Base-by-base conservation (phyloP, 2,113 vertebrate species). In the Gallinago jamesoni region DNA sequence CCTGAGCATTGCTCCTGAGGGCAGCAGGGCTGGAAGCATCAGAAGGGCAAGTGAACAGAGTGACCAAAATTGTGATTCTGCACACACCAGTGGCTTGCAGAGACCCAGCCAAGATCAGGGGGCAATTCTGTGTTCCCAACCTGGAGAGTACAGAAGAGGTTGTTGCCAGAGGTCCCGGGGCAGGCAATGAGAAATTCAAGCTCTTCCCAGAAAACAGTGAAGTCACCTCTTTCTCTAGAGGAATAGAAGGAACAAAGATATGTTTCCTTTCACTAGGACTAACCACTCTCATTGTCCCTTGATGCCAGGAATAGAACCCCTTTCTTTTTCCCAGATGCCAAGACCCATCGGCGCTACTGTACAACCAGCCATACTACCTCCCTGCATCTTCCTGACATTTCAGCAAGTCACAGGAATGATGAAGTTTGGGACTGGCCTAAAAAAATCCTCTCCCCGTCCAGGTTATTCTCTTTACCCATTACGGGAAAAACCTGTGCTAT, bases 271-370 rank as follows among this genome's bases (percentile, higher is more conserved):
- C 43, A 43, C 37, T 47, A 67, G 22, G 10, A 75, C 41, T 63
- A 82, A 75, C 17, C 6, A 67, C 23, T 83, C n/a, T 60, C 20
- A 59, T 27, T 74, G 60, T 14, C 16, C 27, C 28, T 47, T 56
- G 39, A 83, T 24, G 45, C 31, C 35, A 84, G 83, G 93, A 76
- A 37, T 57, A 50, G 6, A 83, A 37, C 16, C 14, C 33, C 6
- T 87, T 85, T 27, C 25, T 33, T 43, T 68, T 79, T 64, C 52
- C 39, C 62, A 87, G 62, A 33, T 64, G 52, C 39, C 70, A 60
- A 93, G 70, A 63, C 6, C 19, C 48, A 59, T 12, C 1, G 1
- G 31, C 0, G 0, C 27, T 79, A 56, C 9, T 75, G 81, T 28
- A 75, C 20, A 81, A 59, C 30, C 48, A 87, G 66, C 30, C 53